phyloP scores from a whole-genome alignment of 2,888 invertebrate species.

The Cybosia mesomella region DNA sequence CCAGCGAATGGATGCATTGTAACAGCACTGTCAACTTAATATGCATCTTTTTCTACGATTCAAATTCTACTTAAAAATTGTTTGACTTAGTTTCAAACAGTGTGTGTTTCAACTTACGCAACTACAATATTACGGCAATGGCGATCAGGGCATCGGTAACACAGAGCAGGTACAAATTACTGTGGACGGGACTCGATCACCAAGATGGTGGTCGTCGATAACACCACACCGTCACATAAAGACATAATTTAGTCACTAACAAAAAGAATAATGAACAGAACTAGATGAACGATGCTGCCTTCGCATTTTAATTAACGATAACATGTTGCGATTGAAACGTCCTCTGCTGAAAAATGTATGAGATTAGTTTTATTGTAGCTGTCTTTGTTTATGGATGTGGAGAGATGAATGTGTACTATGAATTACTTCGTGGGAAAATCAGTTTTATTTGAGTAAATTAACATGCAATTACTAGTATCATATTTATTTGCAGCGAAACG shows the following conservation, averaged over 20 bases:
- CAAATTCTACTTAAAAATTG: neutral
- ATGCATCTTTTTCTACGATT: neutral
- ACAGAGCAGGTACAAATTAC: conserved; percentile 83
- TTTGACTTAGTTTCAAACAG: conserved; percentile 15
- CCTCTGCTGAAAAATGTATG: conserved; percentile 63
- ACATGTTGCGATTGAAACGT: conserved; percentile 73
- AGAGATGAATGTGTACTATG: conserved; percentile 13
- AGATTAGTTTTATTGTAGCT: conserved; percentile 60
- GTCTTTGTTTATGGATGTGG: conserved; percentile 25
- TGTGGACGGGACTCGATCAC: conserved; percentile 74
- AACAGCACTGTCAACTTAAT: too few species aligned
- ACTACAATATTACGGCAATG: conserved; percentile 52
- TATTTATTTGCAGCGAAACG: neutral
- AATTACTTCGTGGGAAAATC: neutral
- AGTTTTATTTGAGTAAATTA: neutral
- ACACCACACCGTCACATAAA: conserved; percentile 77
- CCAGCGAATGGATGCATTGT: too few species aligned
- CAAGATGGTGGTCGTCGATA: conserved; percentile 80
- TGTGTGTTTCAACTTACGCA: conserved; percentile 33
- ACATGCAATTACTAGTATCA: neutral
- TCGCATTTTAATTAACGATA: conserved; percentile 80
- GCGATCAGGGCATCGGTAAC: conserved; percentile 70
- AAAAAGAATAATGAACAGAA: conserved; percentile 74
- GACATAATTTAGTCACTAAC: conserved; percentile 85
- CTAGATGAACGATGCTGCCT: conserved; percentile 81